A percentile compares a stretch with the other conserved stretches of the same genome.
These are phyloP conservation scores for Leucozona laternaria DNA, from an alignment of 2,888 invertebrate genomes.

Conservation along the genomic window DNA sequence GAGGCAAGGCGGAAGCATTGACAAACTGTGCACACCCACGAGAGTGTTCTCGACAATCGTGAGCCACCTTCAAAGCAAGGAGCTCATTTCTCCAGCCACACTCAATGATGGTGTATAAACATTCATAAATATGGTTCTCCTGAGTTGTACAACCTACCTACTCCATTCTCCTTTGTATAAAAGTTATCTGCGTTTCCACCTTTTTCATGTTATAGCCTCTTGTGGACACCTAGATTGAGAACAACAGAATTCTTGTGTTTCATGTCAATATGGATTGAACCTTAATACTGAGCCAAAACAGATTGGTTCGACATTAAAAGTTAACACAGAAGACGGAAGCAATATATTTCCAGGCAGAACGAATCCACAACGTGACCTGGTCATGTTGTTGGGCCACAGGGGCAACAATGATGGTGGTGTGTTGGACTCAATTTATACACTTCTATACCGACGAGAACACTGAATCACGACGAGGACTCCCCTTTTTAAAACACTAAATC, in stretches of 20 bases:
- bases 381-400: slow-evolving; percentile 3
- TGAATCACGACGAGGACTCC: slow-evolving; percentile 6
- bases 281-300: slow-evolving; percentile 9
- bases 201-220: slow-evolving; percentile 59
- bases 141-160: slow-evolving; percentile 16
- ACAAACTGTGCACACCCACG: slow-evolving; percentile 50
- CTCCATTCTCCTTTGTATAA: slow-evolving; percentile 57
- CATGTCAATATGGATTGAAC: slow-evolving; percentile 43
- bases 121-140: slow-evolving; percentile 42
- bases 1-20: slow-evolving; percentile 54
- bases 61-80: slow-evolving; percentile 19
- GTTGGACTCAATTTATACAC: slow-evolving; percentile 32
- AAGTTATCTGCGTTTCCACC: slow-evolving; percentile 53
- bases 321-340: slow-evolving; percentile 57
- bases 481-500: slow-evolving; percentile 34
- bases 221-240: slow-evolving; percentile 51
- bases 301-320: slow-evolving; percentile 50
- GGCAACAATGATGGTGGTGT: slow-evolving; percentile 1
- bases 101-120: slow-evolving; percentile 20
- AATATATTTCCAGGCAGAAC: slow-evolving; percentile 24
- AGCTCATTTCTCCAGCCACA: slow-evolving; percentile 15
- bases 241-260: slow-evolving; percentile 15
- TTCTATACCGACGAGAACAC: not conserved
- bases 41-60: slow-evolving; percentile 6
- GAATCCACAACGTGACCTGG: slow-evolving; percentile 42